Percentiles rank a stretch among this genome's conserved stretches.
These are phyloP conservation scores for Tetragonisca angustula DNA, from an alignment of 2,888 invertebrate species.

Conservation along the genomic window DNA sequence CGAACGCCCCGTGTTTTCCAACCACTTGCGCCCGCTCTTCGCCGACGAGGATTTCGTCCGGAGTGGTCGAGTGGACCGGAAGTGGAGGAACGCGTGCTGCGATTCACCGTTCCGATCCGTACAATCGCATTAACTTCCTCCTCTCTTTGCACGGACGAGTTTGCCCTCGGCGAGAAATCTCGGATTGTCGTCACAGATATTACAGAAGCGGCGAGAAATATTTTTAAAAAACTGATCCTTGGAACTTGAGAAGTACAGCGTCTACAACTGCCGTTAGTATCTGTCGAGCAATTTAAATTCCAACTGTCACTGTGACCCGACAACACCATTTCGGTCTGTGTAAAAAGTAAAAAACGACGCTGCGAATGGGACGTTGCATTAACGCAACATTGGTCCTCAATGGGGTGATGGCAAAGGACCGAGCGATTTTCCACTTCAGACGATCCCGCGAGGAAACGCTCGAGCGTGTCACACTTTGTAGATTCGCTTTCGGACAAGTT, in stretches of 20 bases:
- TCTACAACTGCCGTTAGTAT: too few relatives aligned
- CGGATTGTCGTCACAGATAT: too few relatives aligned
- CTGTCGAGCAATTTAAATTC: too few relatives aligned
- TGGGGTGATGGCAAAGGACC: neutral
- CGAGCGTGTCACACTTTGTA: neutral
- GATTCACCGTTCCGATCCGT: neutral
- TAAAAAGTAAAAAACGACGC: too few relatives aligned
- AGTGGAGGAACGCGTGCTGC: constrained; percentile 8
- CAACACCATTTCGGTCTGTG: too few relatives aligned
- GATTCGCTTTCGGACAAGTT: neutral
- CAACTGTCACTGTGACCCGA: too few relatives aligned
- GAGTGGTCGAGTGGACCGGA: constrained; percentile 9
- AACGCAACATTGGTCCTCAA: neutral
- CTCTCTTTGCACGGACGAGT: neutral
- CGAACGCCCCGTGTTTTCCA: constrained; percentile 48
- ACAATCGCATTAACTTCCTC: constrained; percentile 31
- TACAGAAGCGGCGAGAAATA: too few relatives aligned
- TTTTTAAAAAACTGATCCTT: too few relatives aligned
- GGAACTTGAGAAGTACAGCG: too few relatives aligned
- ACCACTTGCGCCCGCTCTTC: constrained; percentile 40
- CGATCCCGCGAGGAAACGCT: too few relatives aligned
- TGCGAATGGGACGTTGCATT: too few relatives aligned
- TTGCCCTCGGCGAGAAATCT: too few relatives aligned
- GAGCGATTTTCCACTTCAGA: neutral
- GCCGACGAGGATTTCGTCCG: constrained; percentile 42